Evolutionary conservation across 2,888 invertebrate genomes (phyloP), one percentile per base, ranked within the genome.

Genomic region (Himalopsyche kuldschensis): DNA sequence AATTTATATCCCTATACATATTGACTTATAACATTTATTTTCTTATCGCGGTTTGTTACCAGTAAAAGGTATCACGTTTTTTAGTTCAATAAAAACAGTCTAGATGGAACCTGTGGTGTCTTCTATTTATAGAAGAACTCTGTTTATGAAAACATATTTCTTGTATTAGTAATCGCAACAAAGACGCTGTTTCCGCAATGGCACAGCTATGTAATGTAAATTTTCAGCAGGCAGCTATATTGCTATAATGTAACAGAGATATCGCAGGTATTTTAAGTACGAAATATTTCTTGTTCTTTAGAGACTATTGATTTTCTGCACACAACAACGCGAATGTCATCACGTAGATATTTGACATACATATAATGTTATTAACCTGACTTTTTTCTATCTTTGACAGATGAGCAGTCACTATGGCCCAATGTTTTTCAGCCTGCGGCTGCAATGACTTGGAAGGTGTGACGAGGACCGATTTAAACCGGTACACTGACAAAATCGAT

Each of bases 401-500:
- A 69, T 69, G 69, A 69, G 8, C 69, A 46, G 20, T 24, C 75
- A 76, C 69, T 69, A 91, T 91, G 92, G 91, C 91, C 88, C 90
- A 90, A 87, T 92, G 92, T 90, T 91, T 91, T 86, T 89, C 88
- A 85, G 90, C 90, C 79, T 92, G 91, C 88, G 90, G 91, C 87
- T 91, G 91, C 88, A 90, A 90, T 86, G 90, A 90, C 86, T 88
- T 89, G 78, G 90, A 90, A 88, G 90, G 90, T 80, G 88, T 91
- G 83, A 91, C 91, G 75, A 91, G 90, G 88, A 89, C 91, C 8
- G 92, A 92, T 87, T 90, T 92, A 86, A 92, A 92, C 87, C 90
- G 91, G 63, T 92, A 89, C 86, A 91, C 92, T 82, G 92, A 92
- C 87, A 91, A 89, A 88, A 91, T 92, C 86, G 91, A 92, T 88